Evolutionary conservation across 2,888 invertebrate genomes (phyloP).

Genomic region (Ophraella communa): DNA sequence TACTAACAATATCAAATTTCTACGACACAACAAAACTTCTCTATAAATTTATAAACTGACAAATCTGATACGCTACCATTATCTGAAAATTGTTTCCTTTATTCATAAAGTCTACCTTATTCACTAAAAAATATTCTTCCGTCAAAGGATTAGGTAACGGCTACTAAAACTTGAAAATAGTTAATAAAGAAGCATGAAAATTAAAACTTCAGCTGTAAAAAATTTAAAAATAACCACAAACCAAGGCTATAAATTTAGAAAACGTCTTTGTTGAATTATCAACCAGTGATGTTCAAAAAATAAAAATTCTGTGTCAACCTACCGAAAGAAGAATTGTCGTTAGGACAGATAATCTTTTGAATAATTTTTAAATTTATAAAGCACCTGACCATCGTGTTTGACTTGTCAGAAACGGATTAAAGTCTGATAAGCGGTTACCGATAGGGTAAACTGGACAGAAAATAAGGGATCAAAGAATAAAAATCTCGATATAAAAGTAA

Average conservation of each 20-base stretch:
- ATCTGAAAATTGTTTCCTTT: not conserved
- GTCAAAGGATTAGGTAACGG: conserved; percentile 9
- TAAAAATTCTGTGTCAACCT: conserved; percentile 5
- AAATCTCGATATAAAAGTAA: too few relatives aligned
- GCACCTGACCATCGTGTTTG: not conserved
- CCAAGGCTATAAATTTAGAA: conserved; percentile 8
- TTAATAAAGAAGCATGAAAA: conserved; percentile 8
- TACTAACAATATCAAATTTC: not conserved
- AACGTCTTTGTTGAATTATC: conserved; percentile 14
- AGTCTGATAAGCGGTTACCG: not conserved
- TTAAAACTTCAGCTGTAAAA: conserved; percentile 12
- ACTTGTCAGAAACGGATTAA: not conserved
- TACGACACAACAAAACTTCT: not conserved
- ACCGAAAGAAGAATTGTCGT: not conserved
- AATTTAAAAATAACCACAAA: conserved; percentile 8
- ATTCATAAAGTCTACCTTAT: not conserved
- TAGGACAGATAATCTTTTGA: conserved; percentile 1
- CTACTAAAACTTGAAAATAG: not conserved
- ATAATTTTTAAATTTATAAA: not conserved
- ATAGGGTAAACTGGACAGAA: not conserved
- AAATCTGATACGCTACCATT: not conserved
- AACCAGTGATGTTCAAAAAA: not conserved
- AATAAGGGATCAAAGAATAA: not conserved
- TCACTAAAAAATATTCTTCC: not conserved
- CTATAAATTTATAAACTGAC: not conserved